Evolutionary conservation across 1,140 invertebrate species (phyloP).

Genomic region (Philotrypesis tridentata): DNA sequence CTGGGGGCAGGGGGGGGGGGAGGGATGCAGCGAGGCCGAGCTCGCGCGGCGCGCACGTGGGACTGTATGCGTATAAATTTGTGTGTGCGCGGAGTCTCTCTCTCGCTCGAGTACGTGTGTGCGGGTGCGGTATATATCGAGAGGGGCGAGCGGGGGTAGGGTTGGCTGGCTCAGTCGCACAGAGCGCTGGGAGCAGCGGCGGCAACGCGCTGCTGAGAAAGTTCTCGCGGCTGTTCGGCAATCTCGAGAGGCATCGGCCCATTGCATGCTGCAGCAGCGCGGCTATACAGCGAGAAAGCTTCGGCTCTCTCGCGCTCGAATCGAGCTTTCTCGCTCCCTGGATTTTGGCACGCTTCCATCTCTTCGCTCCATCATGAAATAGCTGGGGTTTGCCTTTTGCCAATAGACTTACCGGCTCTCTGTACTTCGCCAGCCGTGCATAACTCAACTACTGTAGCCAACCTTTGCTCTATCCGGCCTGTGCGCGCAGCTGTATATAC

Average conservation of each 20-base stretch:
- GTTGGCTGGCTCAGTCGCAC: background rate
- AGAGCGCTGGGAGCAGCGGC: no score
- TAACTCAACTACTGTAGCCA: background rate
- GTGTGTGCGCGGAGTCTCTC: background rate
- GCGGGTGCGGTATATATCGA: no score
- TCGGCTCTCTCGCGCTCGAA: no score
- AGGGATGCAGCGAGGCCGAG: no score
- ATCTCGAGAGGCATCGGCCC: constrained; percentile 29
- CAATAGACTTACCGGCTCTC: background rate
- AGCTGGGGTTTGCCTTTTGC: constrained; percentile 18
- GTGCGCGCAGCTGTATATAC: no score
- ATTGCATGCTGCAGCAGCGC: background rate
- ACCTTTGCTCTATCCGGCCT: background rate
- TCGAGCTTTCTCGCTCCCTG: background rate
- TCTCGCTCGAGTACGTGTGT: no score
- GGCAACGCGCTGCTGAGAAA: constrained; percentile 11
- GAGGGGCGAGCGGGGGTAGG: no score
- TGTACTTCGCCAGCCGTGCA: background rate
- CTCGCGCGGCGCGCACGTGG: no score
- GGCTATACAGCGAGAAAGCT: constrained; percentile 23
- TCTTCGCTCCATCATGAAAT: background rate
- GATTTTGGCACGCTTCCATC: constrained; percentile 24
- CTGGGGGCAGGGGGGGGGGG: background rate
- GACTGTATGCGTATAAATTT: background rate
- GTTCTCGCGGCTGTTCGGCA: constrained; percentile 42